These are phyloP conservation scores for Thera britannica DNA, from an alignment of 2,888 invertebrate genomes.

Conservation along the genomic window DNA sequence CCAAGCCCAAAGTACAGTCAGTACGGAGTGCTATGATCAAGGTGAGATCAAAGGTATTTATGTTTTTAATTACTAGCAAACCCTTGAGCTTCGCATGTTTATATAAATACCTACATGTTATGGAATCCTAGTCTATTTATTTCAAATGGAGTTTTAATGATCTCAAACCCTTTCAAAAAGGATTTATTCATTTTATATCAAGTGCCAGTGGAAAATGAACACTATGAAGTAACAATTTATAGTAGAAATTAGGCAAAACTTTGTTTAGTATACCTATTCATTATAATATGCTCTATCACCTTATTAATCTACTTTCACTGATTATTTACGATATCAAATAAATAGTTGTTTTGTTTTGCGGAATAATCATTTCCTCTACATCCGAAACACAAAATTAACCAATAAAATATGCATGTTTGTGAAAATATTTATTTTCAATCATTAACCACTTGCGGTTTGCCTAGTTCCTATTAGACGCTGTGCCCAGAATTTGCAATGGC, in stretches of 20 bases:
- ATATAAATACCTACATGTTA: background rate
- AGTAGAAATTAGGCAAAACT: background rate
- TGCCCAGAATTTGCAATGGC: too few relatives aligned
- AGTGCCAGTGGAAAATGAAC: background rate
- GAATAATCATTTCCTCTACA: background rate
- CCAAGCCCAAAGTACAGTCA: constrained; percentile 67
- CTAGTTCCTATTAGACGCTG: too few relatives aligned
- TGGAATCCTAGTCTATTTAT: too few relatives aligned
- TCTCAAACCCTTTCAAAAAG: too few relatives aligned
- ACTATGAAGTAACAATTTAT: background rate
- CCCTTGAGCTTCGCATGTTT: constrained; percentile 6
- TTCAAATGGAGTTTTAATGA: too few relatives aligned
- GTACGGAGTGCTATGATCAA: constrained; percentile 67
- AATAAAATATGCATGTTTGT: too few relatives aligned
- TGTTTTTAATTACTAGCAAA: constrained; percentile 14
- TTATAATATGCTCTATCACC: background rate
- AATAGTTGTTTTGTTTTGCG: background rate
- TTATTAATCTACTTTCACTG: background rate
- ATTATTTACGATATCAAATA: background rate
- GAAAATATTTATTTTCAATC: too few relatives aligned
- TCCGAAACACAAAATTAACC: background rate
- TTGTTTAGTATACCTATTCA: background rate
- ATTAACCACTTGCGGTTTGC: too few relatives aligned
- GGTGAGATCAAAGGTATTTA: constrained; percentile 52
- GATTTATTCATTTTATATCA: too few relatives aligned